Percentiles rank a stretch among this genome's conserved stretches.
These are phyloP conservation scores for Hedychridium roseum DNA, from an alignment of 2,888 invertebrate genomes.

Conservation along the genomic window DNA sequence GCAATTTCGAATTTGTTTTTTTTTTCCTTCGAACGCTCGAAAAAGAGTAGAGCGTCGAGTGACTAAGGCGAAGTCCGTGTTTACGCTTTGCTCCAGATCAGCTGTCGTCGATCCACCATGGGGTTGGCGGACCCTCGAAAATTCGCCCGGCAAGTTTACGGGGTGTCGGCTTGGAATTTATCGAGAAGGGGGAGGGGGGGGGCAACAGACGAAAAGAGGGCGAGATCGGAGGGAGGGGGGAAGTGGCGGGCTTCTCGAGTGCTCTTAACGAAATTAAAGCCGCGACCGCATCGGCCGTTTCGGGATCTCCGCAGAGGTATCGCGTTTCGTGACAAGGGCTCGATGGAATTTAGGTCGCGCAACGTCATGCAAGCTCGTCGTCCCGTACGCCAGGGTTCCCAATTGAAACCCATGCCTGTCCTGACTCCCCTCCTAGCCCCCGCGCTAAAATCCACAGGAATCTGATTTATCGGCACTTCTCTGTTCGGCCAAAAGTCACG, in stretches of 20 bases:
- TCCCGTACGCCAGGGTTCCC: too few species aligned
- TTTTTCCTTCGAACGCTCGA: neutral
- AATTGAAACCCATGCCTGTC: too few species aligned
- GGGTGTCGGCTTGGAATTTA: constrained; percentile 33
- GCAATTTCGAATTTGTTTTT: constrained; percentile 6
- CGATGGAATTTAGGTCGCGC: constrained; percentile 16
- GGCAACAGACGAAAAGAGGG: too few species aligned
- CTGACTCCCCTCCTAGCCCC: too few species aligned
- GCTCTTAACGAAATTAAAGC: constrained; percentile 46
- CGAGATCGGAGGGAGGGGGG: too few species aligned
- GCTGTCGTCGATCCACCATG: constrained; percentile 20
- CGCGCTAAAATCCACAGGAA: too few species aligned
- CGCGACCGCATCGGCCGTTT: constrained; percentile 15
- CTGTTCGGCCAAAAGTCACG: too few species aligned
- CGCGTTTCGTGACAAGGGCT: constrained; percentile 12
- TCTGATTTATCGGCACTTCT: too few species aligned
- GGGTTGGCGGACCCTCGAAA: constrained; percentile 28
- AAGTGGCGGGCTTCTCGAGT: constrained; percentile 29
- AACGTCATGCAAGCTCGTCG: neutral
- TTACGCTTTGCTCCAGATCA: constrained; percentile 21
- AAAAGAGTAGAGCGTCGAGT: constrained; percentile 1
- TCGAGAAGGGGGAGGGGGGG: too few species aligned
- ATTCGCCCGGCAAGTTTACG: constrained; percentile 32
- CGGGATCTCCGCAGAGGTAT: constrained; percentile 13
- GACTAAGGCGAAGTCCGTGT: constrained; percentile 17